These are phyloP conservation scores for Chloroceryle inda DNA, from an alignment of 2,797 vertebrate genomes.

Conservation along the genomic window DNA sequence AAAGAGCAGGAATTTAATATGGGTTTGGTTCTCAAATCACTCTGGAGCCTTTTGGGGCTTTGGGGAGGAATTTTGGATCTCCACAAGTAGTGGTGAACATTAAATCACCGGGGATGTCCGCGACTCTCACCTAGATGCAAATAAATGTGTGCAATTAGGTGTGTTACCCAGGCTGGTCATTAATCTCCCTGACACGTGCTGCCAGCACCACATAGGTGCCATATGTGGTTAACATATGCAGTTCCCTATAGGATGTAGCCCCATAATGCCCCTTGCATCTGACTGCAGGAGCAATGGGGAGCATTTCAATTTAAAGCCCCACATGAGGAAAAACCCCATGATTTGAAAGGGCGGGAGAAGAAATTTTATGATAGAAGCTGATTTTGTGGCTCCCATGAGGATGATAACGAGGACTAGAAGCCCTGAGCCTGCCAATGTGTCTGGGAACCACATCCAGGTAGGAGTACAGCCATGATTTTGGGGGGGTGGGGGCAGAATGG, in stretches of 20 bases:
- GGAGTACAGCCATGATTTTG: neutral
- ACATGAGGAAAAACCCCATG: conserved; percentile 27
- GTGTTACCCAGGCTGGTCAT: neutral
- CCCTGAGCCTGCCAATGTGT: fast-evolving
- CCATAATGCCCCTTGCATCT: conserved; percentile 88
- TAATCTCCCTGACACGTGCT: neutral
- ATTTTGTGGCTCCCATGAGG: neutral
- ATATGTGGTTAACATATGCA: conserved; percentile 85
- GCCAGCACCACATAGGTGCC: neutral
- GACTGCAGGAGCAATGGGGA: conserved; percentile 83
- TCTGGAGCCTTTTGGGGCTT: neutral
- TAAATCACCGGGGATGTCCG: fast-evolving
- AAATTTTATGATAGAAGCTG: neutral
- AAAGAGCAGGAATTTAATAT: neutral
- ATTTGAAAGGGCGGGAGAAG: neutral
- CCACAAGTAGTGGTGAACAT: fast-evolving
- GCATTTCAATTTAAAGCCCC: conserved; percentile 82
- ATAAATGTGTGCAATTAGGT: neutral
- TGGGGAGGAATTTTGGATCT: neutral
- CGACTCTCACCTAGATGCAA: neutral
- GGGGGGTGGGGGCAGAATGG: neutral
- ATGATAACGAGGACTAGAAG: neutral
- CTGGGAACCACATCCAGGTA: fast-evolving
- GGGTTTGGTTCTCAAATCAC: fast-evolving
- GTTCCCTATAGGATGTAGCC: conserved; percentile 84